phyloP scores from a whole-genome alignment of 37 sponge, comb jelly and placozoan genomes.

The Amphimedon queenslandica region DNA sequence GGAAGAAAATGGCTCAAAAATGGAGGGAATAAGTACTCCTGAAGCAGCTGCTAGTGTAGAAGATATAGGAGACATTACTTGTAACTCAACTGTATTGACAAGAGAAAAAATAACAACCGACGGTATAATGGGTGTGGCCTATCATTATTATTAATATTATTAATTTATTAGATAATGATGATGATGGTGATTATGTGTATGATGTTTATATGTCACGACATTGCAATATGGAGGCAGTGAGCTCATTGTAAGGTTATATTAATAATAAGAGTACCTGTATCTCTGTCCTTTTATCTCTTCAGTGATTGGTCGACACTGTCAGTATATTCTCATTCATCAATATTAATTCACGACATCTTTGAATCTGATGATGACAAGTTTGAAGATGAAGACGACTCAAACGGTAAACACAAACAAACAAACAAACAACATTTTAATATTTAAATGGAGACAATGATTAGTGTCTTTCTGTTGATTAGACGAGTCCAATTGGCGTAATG shows the following conservation, averaged over 20 bases:
- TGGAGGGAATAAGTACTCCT: neutral
- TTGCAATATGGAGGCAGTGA: neutral
- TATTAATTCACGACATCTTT: slow-evolving; percentile 56
- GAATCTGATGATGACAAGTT: slow-evolving; percentile 39
- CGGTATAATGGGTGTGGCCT: too few relatives aligned
- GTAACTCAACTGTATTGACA: slow-evolving; percentile 58
- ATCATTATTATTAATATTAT: neutral
- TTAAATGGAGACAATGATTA: too few relatives aligned
- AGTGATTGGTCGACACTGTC: slow-evolving; percentile 69
- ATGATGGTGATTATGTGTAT: slow-evolving; percentile 33
- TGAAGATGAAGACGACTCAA: slow-evolving; percentile 82
- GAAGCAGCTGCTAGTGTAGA: neutral
- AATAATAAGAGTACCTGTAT: neutral
- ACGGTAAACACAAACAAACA: slow-evolving; percentile 46
- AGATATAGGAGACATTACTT: slow-evolving; percentile 28
- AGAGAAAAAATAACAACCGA: slow-evolving; percentile 32
- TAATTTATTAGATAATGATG: neutral
- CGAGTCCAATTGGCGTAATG: slow-evolving; percentile 76
- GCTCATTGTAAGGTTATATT: too few relatives aligned
- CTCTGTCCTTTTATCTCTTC: neutral
- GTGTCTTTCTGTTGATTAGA: slow-evolving; percentile 27
- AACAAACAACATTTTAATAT: too few relatives aligned
- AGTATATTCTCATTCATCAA: slow-evolving; percentile 6
- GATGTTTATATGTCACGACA: slow-evolving; percentile 25
- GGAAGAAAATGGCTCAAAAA: neutral